Percentiles rank a stretch among this genome's conserved stretches.
phyloP scores from a whole-genome alignment of 2,113 vertebrate species.

The Athene cunicularia region DNA sequence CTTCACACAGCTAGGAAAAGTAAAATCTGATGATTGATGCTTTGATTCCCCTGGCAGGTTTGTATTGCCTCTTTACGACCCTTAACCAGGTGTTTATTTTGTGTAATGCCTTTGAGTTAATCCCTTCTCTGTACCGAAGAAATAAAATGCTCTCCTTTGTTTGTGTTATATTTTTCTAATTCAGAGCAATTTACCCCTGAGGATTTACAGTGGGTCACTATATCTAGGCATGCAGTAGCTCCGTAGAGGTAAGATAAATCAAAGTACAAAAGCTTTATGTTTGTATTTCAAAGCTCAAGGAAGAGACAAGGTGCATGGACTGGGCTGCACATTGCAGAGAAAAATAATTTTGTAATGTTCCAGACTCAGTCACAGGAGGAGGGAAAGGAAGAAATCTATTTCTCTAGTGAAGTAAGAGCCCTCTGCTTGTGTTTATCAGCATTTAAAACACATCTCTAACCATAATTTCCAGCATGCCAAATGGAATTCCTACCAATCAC shows the following conservation, averaged over 20 bases:
- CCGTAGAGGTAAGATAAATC: not conserved
- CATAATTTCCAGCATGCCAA: not conserved
- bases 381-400: not conserved
- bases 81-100: not conserved
- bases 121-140: not conserved
- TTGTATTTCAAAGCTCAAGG: not conserved
- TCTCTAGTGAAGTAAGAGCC: not conserved
- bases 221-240: not conserved
- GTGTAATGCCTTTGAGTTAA: not conserved
- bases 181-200: not conserved
- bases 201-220: not conserved
- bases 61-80: not conserved
- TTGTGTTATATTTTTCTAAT: not conserved
- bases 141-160: not conserved
- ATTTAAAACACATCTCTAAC: not conserved
- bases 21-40: not conserved
- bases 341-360: not conserved
- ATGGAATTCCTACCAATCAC: slow-evolving; percentile 32
- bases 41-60: not conserved
- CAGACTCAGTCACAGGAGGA: not conserved
- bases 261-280: not conserved
- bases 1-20: not conserved
- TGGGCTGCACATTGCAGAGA: not conserved
- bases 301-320: not conserved
- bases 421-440: slow-evolving; percentile 33